phyloP scores from a whole-genome alignment of 2,888 invertebrate genomes.

The Conus canariensis region DNA sequence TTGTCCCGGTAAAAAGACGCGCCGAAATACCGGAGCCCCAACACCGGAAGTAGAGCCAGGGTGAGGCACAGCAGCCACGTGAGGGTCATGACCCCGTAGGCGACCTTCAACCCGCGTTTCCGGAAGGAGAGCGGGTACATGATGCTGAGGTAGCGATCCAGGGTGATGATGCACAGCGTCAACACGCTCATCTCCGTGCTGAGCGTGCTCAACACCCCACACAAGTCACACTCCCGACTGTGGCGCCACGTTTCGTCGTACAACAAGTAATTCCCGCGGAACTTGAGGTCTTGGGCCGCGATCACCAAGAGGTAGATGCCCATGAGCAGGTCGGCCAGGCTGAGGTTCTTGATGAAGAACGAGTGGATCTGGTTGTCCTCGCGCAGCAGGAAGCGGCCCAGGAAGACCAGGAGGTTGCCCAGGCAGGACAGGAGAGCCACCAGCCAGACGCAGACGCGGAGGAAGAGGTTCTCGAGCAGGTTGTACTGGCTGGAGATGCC shows the following conservation, averaged over 20 bases:
- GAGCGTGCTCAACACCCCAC: conserved; percentile 80
- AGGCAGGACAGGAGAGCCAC: conserved; percentile 83
- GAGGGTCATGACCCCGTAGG: conserved; percentile 51
- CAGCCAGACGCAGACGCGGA: conserved; percentile 82
- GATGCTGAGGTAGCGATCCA: conserved; percentile 60
- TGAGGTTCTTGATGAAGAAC: conserved; percentile 83
- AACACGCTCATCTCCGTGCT: conserved; percentile 61
- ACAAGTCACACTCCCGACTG: conserved; percentile 82
- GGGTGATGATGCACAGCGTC: conserved; percentile 57
- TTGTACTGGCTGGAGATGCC: conserved; percentile 61
- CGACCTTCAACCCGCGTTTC: conserved; percentile 51
- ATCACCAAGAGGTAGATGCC: conserved; percentile 83
- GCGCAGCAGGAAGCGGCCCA: conserved; percentile 80
- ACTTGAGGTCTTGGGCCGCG: conserved; percentile 81
- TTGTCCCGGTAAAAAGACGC: conserved; percentile 58
- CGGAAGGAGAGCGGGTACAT: conserved; percentile 56
- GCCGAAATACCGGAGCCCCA: conserved; percentile 55
- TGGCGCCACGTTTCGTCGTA: conserved; percentile 83
- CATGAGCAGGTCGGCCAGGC: conserved; percentile 84
- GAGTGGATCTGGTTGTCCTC: conserved; percentile 71
- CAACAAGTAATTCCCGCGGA: conserved; percentile 82
- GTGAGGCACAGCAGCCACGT: conserved; percentile 56
- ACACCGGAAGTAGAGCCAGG: conserved; percentile 53
- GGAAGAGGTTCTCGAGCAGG: conserved; percentile 57
- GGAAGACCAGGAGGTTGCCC: conserved; percentile 81